Evolutionary conservation across 2,113 vertebrate genomes (phyloP), one percentile per base, ranked within the genome.

Genomic region (Oryzias javanicus): DNA sequence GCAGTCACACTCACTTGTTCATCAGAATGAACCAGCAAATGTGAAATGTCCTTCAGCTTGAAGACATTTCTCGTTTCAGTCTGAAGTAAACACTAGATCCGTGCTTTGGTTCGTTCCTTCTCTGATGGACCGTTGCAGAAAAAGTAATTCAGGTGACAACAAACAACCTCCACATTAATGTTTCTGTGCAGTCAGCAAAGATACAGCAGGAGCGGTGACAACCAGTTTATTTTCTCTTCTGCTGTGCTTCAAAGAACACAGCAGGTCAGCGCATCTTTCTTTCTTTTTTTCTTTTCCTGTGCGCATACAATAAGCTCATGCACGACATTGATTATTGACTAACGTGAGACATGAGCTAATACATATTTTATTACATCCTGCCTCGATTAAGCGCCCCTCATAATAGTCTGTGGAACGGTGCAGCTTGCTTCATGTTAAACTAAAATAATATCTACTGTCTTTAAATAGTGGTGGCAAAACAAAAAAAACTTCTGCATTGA

Each of bases 111-210:
- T 62, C 72, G 65, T 76, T 67, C 61, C 51, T 74, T 80, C 62
- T 56, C 66, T 72, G 63, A 72, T 12, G 35, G 35, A 71, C 66
- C 86, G 74, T 82, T 81, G 80, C 78, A 83, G 81, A 88, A 83
- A 86, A 85, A 84, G 70, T 53, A 64, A 82, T 86, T 72, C 46
- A 71, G 82, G 85, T 86, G 87, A 88, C 68, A 55, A 60, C 3
- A 41, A 81, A 71, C 74, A 75, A 74, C 67, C 45, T 71, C 65
- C 78, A 55, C 77, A 85, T 82, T 64, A 69, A 49, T 66, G 71
- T 78, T 81, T 83, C 67, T 76, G 64, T 74, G 48, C 49, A 41
- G 55, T 78, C 73, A 85, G 76, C 80, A 76, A 24, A 41, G 25
- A 62, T 59, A 60, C 49, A 10, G 61, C 41, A 69, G 55, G 65